Evolutionary conservation across 2,113 vertebrate species (phyloP).

Genomic region (Lamprologus sp.): DNA sequence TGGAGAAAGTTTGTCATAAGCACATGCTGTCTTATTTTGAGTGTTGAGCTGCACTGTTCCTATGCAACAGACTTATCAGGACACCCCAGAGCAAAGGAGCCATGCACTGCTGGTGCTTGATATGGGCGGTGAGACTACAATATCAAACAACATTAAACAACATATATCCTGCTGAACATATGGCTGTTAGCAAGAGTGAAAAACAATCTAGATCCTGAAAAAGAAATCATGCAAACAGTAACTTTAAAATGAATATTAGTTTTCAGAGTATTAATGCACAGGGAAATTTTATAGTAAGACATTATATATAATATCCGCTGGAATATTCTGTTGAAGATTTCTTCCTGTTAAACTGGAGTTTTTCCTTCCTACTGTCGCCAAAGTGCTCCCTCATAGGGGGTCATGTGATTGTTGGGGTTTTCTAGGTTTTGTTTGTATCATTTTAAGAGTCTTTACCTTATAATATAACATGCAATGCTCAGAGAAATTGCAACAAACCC

Average conservation of each 20-base stretch:
- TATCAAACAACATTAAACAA: constrained; percentile 20
- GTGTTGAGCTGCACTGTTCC: constrained; percentile 18
- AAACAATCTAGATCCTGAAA: constrained; percentile 42
- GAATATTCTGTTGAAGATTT: neutral
- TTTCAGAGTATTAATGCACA: neutral
- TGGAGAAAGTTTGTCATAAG: neutral
- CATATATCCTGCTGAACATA: constrained; percentile 12
- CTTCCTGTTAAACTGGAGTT: neutral
- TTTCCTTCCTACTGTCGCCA: neutral
- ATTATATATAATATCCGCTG: neutral
- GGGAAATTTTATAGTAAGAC: neutral
- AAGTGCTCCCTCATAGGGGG: neutral
- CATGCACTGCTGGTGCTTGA: constrained; percentile 2
- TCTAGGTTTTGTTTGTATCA: neutral
- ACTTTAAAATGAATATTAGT: neutral
- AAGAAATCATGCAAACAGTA: constrained; percentile 8
- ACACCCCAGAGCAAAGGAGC: neutral
- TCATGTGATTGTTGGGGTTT: neutral
- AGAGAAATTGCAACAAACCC: neutral
- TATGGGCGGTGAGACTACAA: neutral
- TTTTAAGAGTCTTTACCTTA: neutral
- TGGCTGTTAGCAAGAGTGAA: constrained; percentile 37
- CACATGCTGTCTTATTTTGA: constrained; percentile 26
- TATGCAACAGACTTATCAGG: neutral
- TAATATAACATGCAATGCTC: neutral